A percentile compares a stretch with the other conserved stretches of the same genome.
Conservation (phyloP, 2,113 vertebrate genomes). For the Catharus bicknelli region DNA sequence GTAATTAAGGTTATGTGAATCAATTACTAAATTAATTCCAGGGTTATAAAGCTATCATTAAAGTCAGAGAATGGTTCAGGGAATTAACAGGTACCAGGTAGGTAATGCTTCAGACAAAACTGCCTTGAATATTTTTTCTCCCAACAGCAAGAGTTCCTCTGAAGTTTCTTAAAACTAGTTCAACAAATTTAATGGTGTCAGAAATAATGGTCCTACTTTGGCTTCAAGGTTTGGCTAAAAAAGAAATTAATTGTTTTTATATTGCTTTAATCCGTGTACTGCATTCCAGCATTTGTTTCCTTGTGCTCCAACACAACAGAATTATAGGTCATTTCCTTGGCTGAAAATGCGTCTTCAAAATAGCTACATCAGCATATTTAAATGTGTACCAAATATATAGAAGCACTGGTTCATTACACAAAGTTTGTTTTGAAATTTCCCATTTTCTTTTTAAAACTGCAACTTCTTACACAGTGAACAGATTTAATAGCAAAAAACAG, state of each 20-base stretch:
- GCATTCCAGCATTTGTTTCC: neutral
- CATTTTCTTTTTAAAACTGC: neutral
- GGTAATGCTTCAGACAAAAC: neutral
- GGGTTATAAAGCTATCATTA: neutral
- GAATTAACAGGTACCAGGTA: neutral
- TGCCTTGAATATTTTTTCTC: neutral
- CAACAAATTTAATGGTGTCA: neutral
- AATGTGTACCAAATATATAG: neutral
- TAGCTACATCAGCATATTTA: neutral
- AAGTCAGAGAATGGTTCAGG: neutral
- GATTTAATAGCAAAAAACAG: neutral
- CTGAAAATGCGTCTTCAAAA: neutral
- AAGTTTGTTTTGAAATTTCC: neutral
- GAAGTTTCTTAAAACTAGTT: neutral
- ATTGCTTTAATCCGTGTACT: neutral
- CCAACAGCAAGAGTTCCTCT: neutral
- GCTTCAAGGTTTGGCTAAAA: neutral
- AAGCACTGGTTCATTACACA: neutral
- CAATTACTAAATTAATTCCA: constrained; percentile 43
- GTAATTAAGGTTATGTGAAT: constrained; percentile 2
- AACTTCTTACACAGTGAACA: neutral
- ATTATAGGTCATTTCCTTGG: neutral
- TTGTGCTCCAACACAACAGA: neutral
- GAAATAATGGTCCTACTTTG: neutral
- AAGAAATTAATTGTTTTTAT: neutral